phyloP scores from a whole-genome alignment of 2,797 vertebrate genomes.

The Rachycentron canadum region DNA sequence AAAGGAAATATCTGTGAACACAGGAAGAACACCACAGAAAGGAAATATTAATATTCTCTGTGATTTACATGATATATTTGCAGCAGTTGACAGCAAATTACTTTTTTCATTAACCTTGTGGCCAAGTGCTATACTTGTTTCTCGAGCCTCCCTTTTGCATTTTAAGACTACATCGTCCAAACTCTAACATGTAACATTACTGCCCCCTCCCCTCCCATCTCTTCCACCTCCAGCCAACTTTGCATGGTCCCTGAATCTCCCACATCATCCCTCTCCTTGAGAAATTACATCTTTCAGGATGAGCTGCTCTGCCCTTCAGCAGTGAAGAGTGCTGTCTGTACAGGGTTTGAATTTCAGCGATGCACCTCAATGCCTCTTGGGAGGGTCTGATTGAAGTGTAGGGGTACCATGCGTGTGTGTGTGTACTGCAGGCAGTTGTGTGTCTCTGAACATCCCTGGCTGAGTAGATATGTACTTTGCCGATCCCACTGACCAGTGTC shows the following conservation, averaged over 20 bases:
- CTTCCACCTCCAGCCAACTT: slow-evolving; percentile 41
- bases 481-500: slow-evolving; percentile 60
- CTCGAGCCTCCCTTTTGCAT: background rate
- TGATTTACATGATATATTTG: slow-evolving; percentile 36
- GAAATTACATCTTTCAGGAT: slow-evolving; percentile 73
- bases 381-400: slow-evolving; percentile 74
- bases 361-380: slow-evolving; percentile 76
- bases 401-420: slow-evolving; percentile 42
- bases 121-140: slow-evolving; percentile 8
- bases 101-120: slow-evolving; percentile 28
- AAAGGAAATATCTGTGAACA: slow-evolving; percentile 70
- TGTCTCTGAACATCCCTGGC: slow-evolving; percentile 27
- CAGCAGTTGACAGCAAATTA: slow-evolving; percentile 38
- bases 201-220: slow-evolving; percentile 42
- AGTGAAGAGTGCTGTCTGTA: slow-evolving; percentile 57
- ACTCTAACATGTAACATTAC: slow-evolving; percentile 8
- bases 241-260: slow-evolving; percentile 52
- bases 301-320: slow-evolving; percentile 62
- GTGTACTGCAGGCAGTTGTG: slow-evolving; percentile 29
- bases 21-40: slow-evolving; percentile 46
- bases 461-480: slow-evolving; percentile 47
- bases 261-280: slow-evolving; percentile 43
- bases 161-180: background rate
- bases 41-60: slow-evolving; percentile 56
- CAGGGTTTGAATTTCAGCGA: slow-evolving; percentile 77